These are phyloP conservation scores for Cacoxenus indagator DNA, from an alignment of 2,888 invertebrate genomes.

Conservation along the genomic window DNA sequence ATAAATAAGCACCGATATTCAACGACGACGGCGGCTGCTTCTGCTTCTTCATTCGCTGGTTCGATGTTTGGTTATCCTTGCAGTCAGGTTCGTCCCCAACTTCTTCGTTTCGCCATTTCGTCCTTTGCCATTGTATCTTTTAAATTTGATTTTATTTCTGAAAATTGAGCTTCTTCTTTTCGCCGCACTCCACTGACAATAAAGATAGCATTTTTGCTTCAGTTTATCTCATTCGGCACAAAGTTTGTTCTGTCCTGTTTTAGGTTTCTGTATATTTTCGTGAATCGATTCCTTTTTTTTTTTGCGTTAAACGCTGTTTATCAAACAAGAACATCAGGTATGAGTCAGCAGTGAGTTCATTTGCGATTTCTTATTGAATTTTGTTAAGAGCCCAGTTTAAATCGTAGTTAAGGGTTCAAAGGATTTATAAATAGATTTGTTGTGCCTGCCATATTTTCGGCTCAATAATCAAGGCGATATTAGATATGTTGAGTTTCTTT, in stretches of 20 bases:
- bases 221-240: neutral
- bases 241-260: neutral
- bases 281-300: neutral
- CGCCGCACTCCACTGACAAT: neutral
- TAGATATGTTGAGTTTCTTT: no score
- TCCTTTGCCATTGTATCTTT: constrained; percentile 54
- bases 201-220: neutral
- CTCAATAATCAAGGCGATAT: no score
- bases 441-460: no score
- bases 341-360: no score
- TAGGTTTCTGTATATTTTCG: neutral
- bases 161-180: constrained; percentile 58
- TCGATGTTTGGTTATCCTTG: neutral
- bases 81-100: neutral
- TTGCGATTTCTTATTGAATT: no score
- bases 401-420: no score
- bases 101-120: neutral
- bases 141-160: constrained; percentile 64
- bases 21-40: neutral
- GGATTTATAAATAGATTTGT: no score
- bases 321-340: no score
- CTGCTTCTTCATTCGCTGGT: neutral
- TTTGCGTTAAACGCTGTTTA: no score
- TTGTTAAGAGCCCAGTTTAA: no score
- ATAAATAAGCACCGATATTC: constrained; percentile 60